These are phyloP conservation scores for Globodera ellingtonae DNA, from an alignment of 1,140 invertebrate species.

Conservation along the genomic window DNA sequence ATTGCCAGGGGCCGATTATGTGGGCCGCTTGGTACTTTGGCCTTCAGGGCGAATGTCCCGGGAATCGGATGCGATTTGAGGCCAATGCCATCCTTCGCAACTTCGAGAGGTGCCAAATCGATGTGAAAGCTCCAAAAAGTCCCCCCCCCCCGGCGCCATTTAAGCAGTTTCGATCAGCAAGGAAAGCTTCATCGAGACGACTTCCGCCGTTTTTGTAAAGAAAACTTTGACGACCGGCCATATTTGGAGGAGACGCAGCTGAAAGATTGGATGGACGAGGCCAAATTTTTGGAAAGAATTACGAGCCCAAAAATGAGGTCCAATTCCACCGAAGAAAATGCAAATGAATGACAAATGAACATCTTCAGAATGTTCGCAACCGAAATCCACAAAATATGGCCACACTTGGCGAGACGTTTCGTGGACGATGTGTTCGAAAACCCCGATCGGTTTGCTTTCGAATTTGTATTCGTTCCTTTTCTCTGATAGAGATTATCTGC, in stretches of 20 bases:
- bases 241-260: conserved; percentile 39
- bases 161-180: neutral
- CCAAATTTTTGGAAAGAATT: conserved; percentile 27
- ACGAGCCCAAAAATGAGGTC: conserved; percentile 29
- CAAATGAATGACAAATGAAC: too few species aligned
- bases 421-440: conserved; percentile 77
- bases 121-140: neutral
- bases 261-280: conserved; percentile 32
- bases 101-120: conserved; percentile 32
- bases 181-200: neutral
- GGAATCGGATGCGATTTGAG: conserved; percentile 32
- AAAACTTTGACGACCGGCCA: conserved; percentile 35
- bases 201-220: conserved; percentile 39
- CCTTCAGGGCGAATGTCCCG: conserved; percentile 37
- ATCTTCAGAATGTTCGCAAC: conserved; percentile 62
- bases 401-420: conserved; percentile 74
- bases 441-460: conserved; percentile 55
- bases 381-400: conserved; percentile 75
- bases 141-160: neutral
- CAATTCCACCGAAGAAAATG: neutral
- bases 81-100: conserved; percentile 36
- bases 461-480: neutral
- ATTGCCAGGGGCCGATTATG: conserved; percentile 37
- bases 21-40: conserved; percentile 43
- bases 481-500: neutral